phyloP scores from a whole-genome alignment of 2,797 vertebrate species.

The Xiphophorus birchmanni region DNA sequence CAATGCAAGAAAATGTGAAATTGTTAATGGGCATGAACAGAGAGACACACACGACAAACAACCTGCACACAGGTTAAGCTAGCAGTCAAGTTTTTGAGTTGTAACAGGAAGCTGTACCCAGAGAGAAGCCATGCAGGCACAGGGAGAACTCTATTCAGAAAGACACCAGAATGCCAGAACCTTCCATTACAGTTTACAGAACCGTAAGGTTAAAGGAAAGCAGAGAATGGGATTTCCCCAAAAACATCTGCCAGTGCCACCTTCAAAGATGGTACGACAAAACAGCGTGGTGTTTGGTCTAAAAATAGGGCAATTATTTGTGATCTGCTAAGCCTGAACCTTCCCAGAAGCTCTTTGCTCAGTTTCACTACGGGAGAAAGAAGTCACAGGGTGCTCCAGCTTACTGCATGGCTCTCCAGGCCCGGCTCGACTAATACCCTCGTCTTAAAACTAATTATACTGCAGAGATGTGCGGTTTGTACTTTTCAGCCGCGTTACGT shows the following conservation, averaged over 20 bases:
- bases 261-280: background rate
- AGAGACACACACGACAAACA: too few species aligned
- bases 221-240: background rate
- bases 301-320: slow-evolving; percentile 62
- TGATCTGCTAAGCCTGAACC: slow-evolving; percentile 61
- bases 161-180: background rate
- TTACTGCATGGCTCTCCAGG: slow-evolving; percentile 51
- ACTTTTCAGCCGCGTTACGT: slow-evolving; percentile 46
- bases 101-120: background rate
- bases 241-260: background rate
- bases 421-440: slow-evolving; percentile 50
- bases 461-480: slow-evolving; percentile 33
- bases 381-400: slow-evolving; percentile 17
- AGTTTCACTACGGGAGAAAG: background rate
- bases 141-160: background rate
- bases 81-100: background rate
- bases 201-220: background rate
- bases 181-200: background rate
- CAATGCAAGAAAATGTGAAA: background rate
- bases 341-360: slow-evolving; percentile 48
- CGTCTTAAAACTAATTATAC: slow-evolving; percentile 63
- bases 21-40: background rate
- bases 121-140: background rate
- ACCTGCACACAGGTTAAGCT: background rate
- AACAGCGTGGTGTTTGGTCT: background rate